Base-by-base conservation (phyloP, 2,797 vertebrate genomes). In the Phrynocephalus forsythii region DNA sequence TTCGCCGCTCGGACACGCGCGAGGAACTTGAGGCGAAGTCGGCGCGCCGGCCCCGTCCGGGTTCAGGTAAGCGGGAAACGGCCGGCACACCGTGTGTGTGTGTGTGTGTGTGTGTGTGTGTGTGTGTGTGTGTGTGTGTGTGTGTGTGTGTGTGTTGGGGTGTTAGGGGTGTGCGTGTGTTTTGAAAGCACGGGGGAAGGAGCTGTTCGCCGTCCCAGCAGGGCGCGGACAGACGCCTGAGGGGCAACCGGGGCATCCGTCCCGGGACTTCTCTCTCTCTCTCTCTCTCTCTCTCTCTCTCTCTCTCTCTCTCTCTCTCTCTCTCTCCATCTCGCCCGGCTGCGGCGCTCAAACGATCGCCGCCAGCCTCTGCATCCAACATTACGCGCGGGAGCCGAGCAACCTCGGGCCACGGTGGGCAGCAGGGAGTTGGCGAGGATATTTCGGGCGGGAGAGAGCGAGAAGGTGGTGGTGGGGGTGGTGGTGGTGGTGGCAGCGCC, bases 1-100 rank as follows among this genome's bases (percentile, higher is more conserved):
- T 82, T 30, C 20, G 20, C 60, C 8, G 3, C 67, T 48, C 3
- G 72, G 71, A n/a, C 63, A 5, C 84, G 85, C 68, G 52, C 28
- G 77, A 75, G 16, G 56, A 67, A 84, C 52, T 84, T 67, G n/a
- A 38, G 24, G 22, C 26, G 68, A 75, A 66, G 76, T 63, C 50
- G 75, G 75, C 67, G n/a, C 52, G 68, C 33, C 38, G 68, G 82
- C 28, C 77, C 77, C 66, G 33, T 66, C 82, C 1, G 38, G 77
- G 68, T 79, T 75, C 87, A 88, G 87, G 87, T 88, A 85, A 88
- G 87, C 28, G 20, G 63, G 69, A 72, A 48, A 24, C 11, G 56
- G 28, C 38, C 33, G 24, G 3, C 1, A 13, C 33, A 33, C 33
- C 33, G 33, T 33, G 33, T 33, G 33, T 33, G 33, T 33, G 33